Evolutionary conservation across 2,888 invertebrate species (phyloP).

Genomic region (Synergus umbraculus): DNA sequence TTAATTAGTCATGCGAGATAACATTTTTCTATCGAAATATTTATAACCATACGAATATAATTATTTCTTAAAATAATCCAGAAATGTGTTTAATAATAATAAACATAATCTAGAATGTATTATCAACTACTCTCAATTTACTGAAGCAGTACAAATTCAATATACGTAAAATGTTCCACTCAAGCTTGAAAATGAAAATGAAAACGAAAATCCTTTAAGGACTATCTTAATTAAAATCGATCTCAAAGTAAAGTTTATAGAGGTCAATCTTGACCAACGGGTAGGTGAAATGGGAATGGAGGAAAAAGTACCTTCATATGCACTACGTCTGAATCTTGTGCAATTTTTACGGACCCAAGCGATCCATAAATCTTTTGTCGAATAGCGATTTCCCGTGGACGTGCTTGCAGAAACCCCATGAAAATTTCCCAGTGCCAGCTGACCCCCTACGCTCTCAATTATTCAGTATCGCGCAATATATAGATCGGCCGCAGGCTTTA

Average conservation of each 20-base stretch:
- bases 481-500: conserved; percentile 61
- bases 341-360: conserved; percentile 17
- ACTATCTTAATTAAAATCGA: conserved; percentile 7
- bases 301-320: conserved; percentile 13
- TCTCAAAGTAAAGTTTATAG: conserved; percentile 7
- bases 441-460: conserved; percentile 59
- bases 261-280: neutral
- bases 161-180: neutral
- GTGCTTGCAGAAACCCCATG: conserved; percentile 52
- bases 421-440: conserved; percentile 59
- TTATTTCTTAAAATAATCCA: no score
- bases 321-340: conserved; percentile 18
- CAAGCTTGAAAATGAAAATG: neutral
- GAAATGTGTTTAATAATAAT: no score
- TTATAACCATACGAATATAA: no score
- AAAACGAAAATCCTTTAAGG: neutral
- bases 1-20: neutral
- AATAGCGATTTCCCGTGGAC: conserved; percentile 1
- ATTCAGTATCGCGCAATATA: conserved; percentile 62
- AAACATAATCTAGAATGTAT: no score
- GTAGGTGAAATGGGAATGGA: neutral
- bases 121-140: no score
- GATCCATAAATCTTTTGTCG: conserved; percentile 20
- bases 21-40: neutral
- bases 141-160: no score